Base-by-base conservation (phyloP, 2,888 invertebrate species). In the Drosophila paramelanica region DNA sequence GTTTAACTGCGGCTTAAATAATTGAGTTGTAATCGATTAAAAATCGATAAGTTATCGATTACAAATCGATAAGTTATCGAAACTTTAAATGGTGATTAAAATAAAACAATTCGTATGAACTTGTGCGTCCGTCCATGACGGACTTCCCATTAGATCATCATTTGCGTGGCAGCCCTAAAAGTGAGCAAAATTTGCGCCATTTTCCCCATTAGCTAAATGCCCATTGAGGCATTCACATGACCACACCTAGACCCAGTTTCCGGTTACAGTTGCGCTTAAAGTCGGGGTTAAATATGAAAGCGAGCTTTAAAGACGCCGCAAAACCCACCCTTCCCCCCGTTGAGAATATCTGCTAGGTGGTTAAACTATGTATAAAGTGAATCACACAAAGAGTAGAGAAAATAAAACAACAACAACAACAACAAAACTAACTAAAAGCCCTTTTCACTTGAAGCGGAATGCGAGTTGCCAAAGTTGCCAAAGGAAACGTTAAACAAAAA, bases 211-310 rank as follows among this genome's bases (percentile, higher is more conserved):
- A 25, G 55, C 50, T 42, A 41, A 43, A 25, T 39, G 58, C 38
- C 72, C 53, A 49, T 41, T 58, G 56, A 57, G 39, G 60, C 58
- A 50, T 57, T 20, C 52, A 42, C 17, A 46, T 57, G 55, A 68
- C 81, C 80, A 56, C 80, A 77, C 80, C 83, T 83, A 80, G 77
- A 75, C 80, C 67, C 77, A 23, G 43, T 45, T 55, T 7, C 14
- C 23, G 66, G 65, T 67, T 56, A 55, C 67, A 47, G 55, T 73
- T 50, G 59, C 41, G 31, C 43, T 43, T 25, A 17, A 45, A 23
- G 36, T 10, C 13, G 36, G 36, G 36, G 36, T 36, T 36, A 38
- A 31, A 59, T 25, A 23, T 13, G 31, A 14, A 25, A 46, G 13
- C 27, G 46, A 10, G 41, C 46, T 43, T 58, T 59, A 51, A 61